Conservation (phyloP, 2,113 vertebrate species). For the Phodopus roborovskii region DNA sequence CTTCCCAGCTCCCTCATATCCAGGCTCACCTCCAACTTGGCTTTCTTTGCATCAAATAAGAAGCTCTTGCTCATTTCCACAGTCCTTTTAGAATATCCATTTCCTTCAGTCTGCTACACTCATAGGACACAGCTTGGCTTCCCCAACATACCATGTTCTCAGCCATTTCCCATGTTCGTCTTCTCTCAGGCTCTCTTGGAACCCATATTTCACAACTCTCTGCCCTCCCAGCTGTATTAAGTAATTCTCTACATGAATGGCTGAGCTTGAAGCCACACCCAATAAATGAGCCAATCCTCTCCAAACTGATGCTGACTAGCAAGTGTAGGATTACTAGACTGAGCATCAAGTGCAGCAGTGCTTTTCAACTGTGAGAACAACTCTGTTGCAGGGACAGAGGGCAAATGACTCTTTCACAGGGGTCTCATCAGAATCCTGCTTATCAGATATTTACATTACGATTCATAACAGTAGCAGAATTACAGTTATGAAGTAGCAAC, state of each 20-base stretch:
- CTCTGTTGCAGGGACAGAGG: not conserved
- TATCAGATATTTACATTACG: not conserved
- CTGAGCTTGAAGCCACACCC: slow-evolving; percentile 54
- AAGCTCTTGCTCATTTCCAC: slow-evolving; percentile 62
- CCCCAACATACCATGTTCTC: not conserved
- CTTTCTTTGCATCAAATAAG: slow-evolving; percentile 72
- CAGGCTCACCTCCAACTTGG: slow-evolving; percentile 73
- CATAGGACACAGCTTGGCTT: slow-evolving; percentile 62
- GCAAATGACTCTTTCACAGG: not conserved
- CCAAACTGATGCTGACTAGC: not conserved
- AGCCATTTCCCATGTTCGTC: not conserved
- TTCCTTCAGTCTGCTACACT: not conserved
- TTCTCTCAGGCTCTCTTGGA: slow-evolving; percentile 53
- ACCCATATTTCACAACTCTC: not conserved
- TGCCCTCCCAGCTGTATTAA: not conserved
- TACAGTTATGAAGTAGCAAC: not conserved
- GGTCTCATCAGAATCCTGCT: not conserved
- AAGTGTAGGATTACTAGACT: slow-evolving; percentile 11
- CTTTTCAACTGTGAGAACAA: not conserved
- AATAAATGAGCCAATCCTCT: not conserved
- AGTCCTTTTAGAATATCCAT: slow-evolving; percentile 40
- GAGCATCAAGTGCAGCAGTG: not conserved
- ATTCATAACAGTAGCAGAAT: not conserved
- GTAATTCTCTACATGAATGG: not conserved
- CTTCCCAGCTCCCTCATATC: slow-evolving; percentile 65